A percentile compares a stretch with the other conserved stretches of the same genome.
Evolutionary conservation across 2,888 invertebrate genomes (phyloP).

Genomic region (Morinoia aosen): DNA sequence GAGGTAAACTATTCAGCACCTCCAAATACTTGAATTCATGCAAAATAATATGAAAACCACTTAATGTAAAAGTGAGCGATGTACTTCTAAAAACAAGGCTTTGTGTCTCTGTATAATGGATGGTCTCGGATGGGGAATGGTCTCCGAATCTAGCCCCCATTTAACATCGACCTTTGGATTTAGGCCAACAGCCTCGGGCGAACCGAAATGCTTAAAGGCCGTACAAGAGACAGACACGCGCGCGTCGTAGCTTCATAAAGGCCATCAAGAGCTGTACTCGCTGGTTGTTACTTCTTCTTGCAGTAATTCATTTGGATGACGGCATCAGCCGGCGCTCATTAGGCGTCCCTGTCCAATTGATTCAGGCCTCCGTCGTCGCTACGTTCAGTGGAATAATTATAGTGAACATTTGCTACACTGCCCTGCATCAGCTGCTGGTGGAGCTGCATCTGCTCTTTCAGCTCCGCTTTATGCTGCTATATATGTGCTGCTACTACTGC

Average conservation of each 20-base stretch:
- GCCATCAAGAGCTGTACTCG: neutral
- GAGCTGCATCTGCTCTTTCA: neutral
- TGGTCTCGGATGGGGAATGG: neutral
- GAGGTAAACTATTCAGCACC: too few species aligned
- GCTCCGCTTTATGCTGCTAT: neutral
- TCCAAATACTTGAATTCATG: too few species aligned
- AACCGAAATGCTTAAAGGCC: neutral
- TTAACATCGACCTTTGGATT: neutral
- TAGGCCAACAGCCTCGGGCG: neutral
- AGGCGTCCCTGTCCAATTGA: neutral
- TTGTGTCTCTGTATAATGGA: too few species aligned
- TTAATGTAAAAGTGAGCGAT: too few species aligned
- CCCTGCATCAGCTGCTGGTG: too few species aligned
- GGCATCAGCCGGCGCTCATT: neutral
- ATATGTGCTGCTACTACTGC: neutral
- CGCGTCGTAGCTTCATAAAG: neutral
- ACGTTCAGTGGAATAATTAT: neutral
- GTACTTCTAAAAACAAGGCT: too few species aligned
- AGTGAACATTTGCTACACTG: neutral
- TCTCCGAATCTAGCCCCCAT: neutral
- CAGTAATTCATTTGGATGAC: neutral
- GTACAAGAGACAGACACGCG: neutral
- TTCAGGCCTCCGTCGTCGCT: neutral
- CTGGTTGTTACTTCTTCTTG: neutral
- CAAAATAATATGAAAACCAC: too few species aligned